These are phyloP conservation scores for Galerucella nymphaeae DNA, from an alignment of 2,888 invertebrate species.

Conservation along the genomic window DNA sequence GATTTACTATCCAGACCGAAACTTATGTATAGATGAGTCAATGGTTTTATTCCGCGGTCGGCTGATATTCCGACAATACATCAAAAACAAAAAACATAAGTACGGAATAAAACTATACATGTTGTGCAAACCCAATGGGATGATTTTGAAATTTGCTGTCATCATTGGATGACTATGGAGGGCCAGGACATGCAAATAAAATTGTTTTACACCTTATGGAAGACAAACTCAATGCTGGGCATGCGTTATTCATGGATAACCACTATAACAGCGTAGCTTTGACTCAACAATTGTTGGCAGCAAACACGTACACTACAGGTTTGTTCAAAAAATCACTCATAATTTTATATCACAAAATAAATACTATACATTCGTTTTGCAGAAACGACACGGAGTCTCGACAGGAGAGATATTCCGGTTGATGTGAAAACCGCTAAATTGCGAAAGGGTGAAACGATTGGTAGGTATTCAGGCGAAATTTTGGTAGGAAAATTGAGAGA, in stretches of 20 bases:
- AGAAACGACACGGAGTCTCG: no score
- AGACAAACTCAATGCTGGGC: constrained; percentile 33
- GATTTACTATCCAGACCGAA: constrained; percentile 45
- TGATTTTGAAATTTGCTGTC: constrained; percentile 14
- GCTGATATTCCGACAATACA: constrained; percentile 8
- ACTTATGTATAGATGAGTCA: constrained; percentile 46
- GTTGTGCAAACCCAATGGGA: constrained; percentile 22
- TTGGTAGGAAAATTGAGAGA: no score
- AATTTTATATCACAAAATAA: no score
- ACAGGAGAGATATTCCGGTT: no score
- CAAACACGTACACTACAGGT: no score
- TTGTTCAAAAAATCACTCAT: no score
- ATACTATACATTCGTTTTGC: no score
- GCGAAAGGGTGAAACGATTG: no score
- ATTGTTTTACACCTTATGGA: constrained; percentile 20
- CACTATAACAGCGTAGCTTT: constrained; percentile 31
- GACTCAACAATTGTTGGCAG: no score
- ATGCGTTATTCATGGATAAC: constrained; percentile 40
- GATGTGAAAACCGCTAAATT: no score
- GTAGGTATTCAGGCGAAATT: no score
- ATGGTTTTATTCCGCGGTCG: constrained; percentile 23
- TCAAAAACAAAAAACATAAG: no score
- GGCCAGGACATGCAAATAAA: constrained; percentile 21
- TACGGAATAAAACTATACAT: constrained; percentile 6
- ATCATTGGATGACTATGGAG: constrained; percentile 22